Evolutionary conservation across 1,140 invertebrate species (phyloP), one percentile per base, ranked within the genome.

Genomic region (Saxidomus purpurata): DNA sequence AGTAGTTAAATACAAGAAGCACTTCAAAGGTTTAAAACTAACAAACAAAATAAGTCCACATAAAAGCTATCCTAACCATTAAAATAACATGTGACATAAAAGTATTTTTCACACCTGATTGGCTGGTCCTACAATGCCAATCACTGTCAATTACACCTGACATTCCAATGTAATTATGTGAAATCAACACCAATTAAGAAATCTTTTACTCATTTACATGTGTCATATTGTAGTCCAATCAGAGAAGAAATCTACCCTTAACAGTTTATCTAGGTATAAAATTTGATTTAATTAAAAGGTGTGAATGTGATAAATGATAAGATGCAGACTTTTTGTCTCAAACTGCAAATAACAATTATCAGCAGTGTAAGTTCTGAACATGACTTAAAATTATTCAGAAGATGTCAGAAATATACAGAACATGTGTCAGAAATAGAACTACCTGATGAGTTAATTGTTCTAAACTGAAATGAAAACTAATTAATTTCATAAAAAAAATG

Each of bases 71-170:
- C 17, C 13, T 31, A 71, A 71, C 34, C 28, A 38, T 71, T 38
- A 71, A 55, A 79, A 79, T 36, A 55, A 34, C 43, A 79, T 1
- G 9, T 79, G 74, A 59, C 49, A 79, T 6, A 49, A n/a, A 71
- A 71, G 22, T 79, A 55, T 79, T 79, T 79, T 55, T 79, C 76
- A 79, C 76, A 79, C 76, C 49, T 79, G 31, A 71, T 71, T 79
- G 76, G 47, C 49, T 36, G 55, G n/a, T 28, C 28, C 15, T 40
- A 52, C 31, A 52, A 52, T 79, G 76, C 36, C 76, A 79, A 79
- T 36, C 43, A 1, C 25, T 79, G 43, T 52, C 76, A 79, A 59
- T 52, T 17, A 36, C 31, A 52, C 19, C 47, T 34, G 49, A 79
- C 76, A 79, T 79, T 52, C 76, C 76, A 15, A 22, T 11, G 34